A percentile compares a stretch with the other conserved stretches of the same genome.
These are phyloP conservation scores for Oreocharis arfaki DNA, from an alignment of 2,113 vertebrate species.

Conservation along the genomic window DNA sequence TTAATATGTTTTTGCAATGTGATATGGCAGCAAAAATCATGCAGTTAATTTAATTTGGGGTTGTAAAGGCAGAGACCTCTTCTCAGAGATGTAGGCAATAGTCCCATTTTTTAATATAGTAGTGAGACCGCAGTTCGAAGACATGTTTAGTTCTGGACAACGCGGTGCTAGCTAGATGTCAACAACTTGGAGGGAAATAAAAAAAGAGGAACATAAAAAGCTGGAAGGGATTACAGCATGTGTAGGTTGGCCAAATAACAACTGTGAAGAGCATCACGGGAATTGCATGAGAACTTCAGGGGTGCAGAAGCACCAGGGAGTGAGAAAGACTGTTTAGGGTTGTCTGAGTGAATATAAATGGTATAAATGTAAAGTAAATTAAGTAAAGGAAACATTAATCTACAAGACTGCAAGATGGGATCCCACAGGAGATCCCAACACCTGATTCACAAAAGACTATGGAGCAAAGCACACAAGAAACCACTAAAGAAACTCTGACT, in stretches of 20 bases:
- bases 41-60: constrained; percentile 62
- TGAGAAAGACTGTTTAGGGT: background rate
- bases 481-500: background rate
- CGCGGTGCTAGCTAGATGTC: background rate
- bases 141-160: constrained; percentile 51
- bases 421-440: constrained; percentile 5
- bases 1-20: constrained; percentile 64
- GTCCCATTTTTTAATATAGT: constrained; percentile 59
- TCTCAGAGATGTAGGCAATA: constrained; percentile 24
- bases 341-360: background rate
- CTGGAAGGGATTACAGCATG: constrained; percentile 32
- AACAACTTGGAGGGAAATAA: constrained; percentile 41
- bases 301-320: constrained; percentile 8
- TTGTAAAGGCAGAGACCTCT: constrained; percentile 59
- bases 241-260: constrained; percentile 46
- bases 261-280: constrained; percentile 23
- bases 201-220: constrained; percentile 29
- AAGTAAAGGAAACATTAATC: constrained; percentile 19
- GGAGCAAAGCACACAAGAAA: background rate
- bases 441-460: background rate
- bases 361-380: constrained; percentile 22
- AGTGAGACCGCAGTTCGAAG: constrained; percentile 13
- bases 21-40: constrained; percentile 61
- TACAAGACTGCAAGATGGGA: background rate
- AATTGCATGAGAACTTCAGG: constrained; percentile 25